Evolutionary conservation across 2,797 vertebrate genomes (phyloP), one percentile per base, ranked within the genome.

Genomic region (Sus cebifrons): DNA sequence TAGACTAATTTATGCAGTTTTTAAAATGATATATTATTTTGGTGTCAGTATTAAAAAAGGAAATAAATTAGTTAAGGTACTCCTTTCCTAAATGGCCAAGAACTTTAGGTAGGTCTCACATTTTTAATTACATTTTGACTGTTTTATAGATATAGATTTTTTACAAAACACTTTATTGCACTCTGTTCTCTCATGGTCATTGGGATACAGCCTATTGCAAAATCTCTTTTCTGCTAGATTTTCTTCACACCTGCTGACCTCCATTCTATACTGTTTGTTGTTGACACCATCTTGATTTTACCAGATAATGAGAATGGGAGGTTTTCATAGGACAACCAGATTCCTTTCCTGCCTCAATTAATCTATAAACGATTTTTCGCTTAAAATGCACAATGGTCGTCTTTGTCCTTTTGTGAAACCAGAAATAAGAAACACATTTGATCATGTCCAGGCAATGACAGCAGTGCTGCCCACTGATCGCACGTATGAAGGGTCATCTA

Each of bases 101-200:
- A 44, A 93, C 60, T 1, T 67, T 74, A 36, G 36, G 36, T 74
- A 12, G 15, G 14, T 75, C n/a, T 75, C 10, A 93, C 18, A 58
- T 54, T 89, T 77, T 86, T 36, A 2, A 56, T 71, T 32, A 49
- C 16, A 82, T 83, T 89, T 89, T 83, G 40, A 70, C 9, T 54
- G 23, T 73, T 10, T 58, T 16, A 62, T 18, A 87, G 2, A 36
- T 49, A 14, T 1, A 17, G 17, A 79, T 77, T 78, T 49, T 14
- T 4, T 60, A 40, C 78, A 4, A 13, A 54, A 13, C 20, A n/a
- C 10, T 65, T 49, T 44, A 1, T 84, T 84, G 62, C 5, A 78
- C 16, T 68, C 8, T 74, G 0, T 89, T 29, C 36, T n/a, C 12
- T 64, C 18, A 36, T 16, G 17, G 25, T 58, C 32, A n/a, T 25